phyloP scores from a whole-genome alignment of 2,888 invertebrate genomes.

The Caenorhabditis sp. region DNA sequence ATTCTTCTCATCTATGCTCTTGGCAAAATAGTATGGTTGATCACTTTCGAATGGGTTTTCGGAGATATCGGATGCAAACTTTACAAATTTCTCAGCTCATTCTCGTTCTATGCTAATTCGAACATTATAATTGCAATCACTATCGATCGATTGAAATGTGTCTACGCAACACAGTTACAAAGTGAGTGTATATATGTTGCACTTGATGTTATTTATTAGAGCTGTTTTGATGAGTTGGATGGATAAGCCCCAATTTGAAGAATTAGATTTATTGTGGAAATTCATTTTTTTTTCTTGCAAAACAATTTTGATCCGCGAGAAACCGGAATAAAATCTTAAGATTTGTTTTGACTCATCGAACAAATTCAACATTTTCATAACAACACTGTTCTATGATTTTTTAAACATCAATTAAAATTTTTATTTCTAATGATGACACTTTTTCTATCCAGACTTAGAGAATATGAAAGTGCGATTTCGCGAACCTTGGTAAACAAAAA shows the following conservation, averaged over 20 bases:
- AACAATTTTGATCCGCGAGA: too few relatives aligned
- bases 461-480: too few relatives aligned
- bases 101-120: constrained; percentile 62
- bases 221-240: too few relatives aligned
- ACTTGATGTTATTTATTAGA: too few relatives aligned
- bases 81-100: constrained; percentile 61
- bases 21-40: constrained; percentile 62
- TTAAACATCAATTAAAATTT: too few relatives aligned
- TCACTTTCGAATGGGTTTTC: constrained; percentile 56
- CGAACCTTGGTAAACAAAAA: too few relatives aligned
- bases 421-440: too few relatives aligned
- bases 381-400: too few relatives aligned
- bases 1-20: constrained; percentile 61
- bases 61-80: constrained; percentile 51
- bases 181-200: constrained; percentile 23
- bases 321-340: background rate
- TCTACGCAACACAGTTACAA: constrained; percentile 62
- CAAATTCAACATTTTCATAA: too few relatives aligned
- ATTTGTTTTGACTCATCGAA: too few relatives aligned
- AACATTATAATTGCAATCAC: constrained; percentile 65
- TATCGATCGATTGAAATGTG: constrained; percentile 60
- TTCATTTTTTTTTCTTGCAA: too few relatives aligned
- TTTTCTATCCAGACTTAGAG: too few relatives aligned
- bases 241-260: background rate
- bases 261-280: background rate